These are phyloP conservation scores for Oligia fasciuncula DNA, from an alignment of 2,888 invertebrate species.

Conservation along the genomic window DNA sequence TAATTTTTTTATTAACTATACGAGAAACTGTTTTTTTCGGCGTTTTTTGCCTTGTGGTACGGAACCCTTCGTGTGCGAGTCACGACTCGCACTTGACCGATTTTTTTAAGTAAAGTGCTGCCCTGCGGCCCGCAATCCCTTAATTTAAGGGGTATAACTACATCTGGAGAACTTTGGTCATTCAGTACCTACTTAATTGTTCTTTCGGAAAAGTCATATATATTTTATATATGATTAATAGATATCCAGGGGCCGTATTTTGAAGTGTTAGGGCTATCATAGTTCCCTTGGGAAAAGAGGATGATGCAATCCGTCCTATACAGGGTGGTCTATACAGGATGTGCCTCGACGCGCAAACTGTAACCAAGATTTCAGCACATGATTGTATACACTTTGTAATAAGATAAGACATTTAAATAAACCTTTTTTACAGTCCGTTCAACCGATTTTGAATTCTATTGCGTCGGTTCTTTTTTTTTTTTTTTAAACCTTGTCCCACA, in stretches of 20 bases:
- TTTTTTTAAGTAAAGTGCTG: too few relatives aligned
- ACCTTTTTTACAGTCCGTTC: too few relatives aligned
- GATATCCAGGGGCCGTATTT: slow-evolving; percentile 18
- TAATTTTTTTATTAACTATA: not conserved
- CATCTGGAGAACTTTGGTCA: too few relatives aligned
- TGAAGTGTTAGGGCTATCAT: slow-evolving; percentile 11
- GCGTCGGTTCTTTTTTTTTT: too few relatives aligned
- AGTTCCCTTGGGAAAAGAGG: not conserved
- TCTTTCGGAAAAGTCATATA: slow-evolving; percentile 1
- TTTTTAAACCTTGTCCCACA: too few relatives aligned
- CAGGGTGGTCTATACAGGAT: not conserved
- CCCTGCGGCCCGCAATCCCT: too few relatives aligned
- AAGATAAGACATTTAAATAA: too few relatives aligned
- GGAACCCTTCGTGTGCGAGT: not conserved
- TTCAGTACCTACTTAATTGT: not conserved
- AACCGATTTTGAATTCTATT: too few relatives aligned
- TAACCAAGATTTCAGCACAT: not conserved
- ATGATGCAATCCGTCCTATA: not conserved
- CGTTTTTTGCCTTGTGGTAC: not conserved
- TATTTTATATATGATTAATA: slow-evolving; percentile 7
- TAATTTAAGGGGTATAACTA: too few relatives aligned
- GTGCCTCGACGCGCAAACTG: not conserved
- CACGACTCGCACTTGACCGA: too few relatives aligned
- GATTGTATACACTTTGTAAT: not conserved
- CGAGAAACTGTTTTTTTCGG: not conserved